phyloP scores from a whole-genome alignment of 2,888 invertebrate species.

The Calliopum simillimum region DNA sequence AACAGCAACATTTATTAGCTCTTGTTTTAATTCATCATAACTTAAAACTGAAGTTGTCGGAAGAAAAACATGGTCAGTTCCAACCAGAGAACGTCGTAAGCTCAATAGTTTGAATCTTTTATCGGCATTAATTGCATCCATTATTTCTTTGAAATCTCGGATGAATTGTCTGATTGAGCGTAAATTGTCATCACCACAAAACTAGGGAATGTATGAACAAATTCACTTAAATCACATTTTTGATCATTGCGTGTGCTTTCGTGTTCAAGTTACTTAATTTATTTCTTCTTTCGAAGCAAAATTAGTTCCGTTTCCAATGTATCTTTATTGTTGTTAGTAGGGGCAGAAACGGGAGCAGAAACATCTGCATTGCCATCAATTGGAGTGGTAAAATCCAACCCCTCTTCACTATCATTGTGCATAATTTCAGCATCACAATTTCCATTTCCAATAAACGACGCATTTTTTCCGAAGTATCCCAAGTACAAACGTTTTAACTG shows the following conservation, averaged over 20 bases:
- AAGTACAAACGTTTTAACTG: no score
- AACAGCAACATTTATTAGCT: constrained; percentile 26
- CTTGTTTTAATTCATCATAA: constrained; percentile 18
- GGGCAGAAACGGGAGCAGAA: no score
- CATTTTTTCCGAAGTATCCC: no score
- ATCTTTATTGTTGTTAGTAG: no score
- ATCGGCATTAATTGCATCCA: constrained; percentile 10
- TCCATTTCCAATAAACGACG: no score
- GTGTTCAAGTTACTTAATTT: no score
- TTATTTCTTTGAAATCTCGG: constrained; percentile 30
- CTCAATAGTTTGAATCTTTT: constrained; percentile 19
- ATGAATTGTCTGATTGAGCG: constrained; percentile 2
- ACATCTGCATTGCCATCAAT: no score
- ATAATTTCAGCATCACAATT: no score
- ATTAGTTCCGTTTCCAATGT: no score
- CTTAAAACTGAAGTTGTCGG: constrained; percentile 9
- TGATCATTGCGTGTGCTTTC: not conserved
- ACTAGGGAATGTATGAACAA: constrained; percentile 25
- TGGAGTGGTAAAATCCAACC: no score
- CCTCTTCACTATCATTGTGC: no score
- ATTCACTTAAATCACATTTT: constrained; percentile 13
- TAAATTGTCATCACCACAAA: constrained; percentile 10
- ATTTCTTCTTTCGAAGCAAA: no score
- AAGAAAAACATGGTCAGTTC: constrained; percentile 25
- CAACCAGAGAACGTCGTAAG: constrained; percentile 24